A percentile compares a stretch with the other conserved stretches of the same genome.
These are phyloP conservation scores for Proterorhinus semilunaris DNA, from an alignment of 2,113 vertebrate species.

Conservation along the genomic window DNA sequence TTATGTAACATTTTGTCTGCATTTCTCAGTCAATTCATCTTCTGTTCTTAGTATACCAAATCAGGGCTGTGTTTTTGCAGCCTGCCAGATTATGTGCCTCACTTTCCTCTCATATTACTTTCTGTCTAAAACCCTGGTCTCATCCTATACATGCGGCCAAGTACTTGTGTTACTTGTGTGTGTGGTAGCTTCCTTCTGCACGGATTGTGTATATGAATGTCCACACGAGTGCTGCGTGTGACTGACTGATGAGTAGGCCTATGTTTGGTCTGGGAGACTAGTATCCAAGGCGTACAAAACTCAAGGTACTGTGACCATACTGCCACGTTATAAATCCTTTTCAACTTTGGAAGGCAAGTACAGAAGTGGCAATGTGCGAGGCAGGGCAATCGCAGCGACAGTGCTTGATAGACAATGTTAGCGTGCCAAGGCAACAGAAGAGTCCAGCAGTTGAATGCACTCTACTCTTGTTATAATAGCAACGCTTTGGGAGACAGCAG, in stretches of 20 bases:
- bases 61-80: slow-evolving; percentile 54
- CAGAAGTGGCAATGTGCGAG: slow-evolving; percentile 10
- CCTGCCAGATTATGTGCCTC: slow-evolving; percentile 71
- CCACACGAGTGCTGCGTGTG: slow-evolving; percentile 36
- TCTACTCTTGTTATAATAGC: slow-evolving; percentile 21
- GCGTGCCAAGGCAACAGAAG: slow-evolving; percentile 40
- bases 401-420: slow-evolving; percentile 35
- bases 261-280: slow-evolving; percentile 29
- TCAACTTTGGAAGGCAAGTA: slow-evolving; percentile 25
- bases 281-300: slow-evolving; percentile 29
- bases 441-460: slow-evolving; percentile 45
- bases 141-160: slow-evolving; percentile 31
- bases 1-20: slow-evolving; percentile 25
- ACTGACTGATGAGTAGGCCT: slow-evolving; percentile 10
- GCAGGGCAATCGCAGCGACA: slow-evolving; percentile 18
- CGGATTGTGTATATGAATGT: slow-evolving; percentile 46
- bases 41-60: slow-evolving; percentile 66
- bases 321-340: slow-evolving; percentile 45
- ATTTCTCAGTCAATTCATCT: slow-evolving; percentile 51
- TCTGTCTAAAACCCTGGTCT: slow-evolving; percentile 42
- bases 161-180: slow-evolving; percentile 34
- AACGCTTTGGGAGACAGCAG: slow-evolving; percentile 14
- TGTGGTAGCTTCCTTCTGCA: slow-evolving; percentile 52
- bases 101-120: slow-evolving; percentile 59
- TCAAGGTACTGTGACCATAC: slow-evolving; percentile 52